Conservation (phyloP, 2,797 vertebrate species). For the Phataginus tetradactyla region DNA sequence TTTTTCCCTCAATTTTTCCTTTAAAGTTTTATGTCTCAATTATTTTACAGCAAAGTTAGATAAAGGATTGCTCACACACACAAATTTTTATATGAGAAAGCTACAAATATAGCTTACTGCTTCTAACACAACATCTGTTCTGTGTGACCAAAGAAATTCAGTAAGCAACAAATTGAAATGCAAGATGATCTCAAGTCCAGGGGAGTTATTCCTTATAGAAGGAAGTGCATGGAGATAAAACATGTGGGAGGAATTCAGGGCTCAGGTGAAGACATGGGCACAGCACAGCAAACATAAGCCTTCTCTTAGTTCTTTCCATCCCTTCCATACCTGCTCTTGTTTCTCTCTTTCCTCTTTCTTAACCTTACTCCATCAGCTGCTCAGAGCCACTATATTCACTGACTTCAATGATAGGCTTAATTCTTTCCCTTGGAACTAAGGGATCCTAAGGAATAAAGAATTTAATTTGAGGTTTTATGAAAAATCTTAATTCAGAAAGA, state of each 20-base stretch:
- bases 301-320: neutral
- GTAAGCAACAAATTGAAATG: neutral
- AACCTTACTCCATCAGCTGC: neutral
- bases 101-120: neutral
- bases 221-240: neutral
- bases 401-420: neutral
- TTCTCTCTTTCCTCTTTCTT: neutral
- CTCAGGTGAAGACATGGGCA: neutral
- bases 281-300: neutral
- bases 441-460: neutral
- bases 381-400: neutral
- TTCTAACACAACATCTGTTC: neutral
- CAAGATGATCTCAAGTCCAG: neutral
- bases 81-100: slow-evolving; percentile 1
- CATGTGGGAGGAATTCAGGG: neutral
- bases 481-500: slow-evolving; percentile 29
- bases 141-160: slow-evolving; percentile 4
- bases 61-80: neutral
- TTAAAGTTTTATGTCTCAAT: neutral
- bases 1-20: neutral
- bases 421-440: neutral
- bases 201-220: neutral
- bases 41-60: slow-evolving; percentile 4
- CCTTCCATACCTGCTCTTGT: neutral
- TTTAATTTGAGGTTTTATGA: neutral